A percentile compares a stretch with the other conserved stretches of the same genome.
These are phyloP conservation scores for Tinamus guttatus DNA, from an alignment of 2,113 vertebrate species.

Conservation along the genomic window DNA sequence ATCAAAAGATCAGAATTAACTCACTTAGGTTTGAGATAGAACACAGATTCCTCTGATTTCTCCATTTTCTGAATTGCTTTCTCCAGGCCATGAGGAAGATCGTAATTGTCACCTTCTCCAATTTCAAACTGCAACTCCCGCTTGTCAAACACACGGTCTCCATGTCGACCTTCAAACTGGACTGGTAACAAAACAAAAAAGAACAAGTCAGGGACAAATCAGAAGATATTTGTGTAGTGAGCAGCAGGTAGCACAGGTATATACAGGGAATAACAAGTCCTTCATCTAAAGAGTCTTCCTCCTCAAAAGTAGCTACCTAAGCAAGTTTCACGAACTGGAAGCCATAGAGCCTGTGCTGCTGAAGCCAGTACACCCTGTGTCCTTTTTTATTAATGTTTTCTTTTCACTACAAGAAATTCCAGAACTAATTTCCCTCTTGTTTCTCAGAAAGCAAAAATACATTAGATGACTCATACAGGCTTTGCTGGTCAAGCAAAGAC, in stretches of 20 bases:
- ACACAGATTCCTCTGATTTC: conserved; percentile 88
- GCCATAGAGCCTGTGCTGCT: neutral
- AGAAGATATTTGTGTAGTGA: neutral
- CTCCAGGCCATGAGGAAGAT: conserved; percentile 90
- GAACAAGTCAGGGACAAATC: neutral
- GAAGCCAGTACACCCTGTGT: fast-evolving
- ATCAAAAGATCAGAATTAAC: neutral
- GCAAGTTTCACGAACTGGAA: neutral
- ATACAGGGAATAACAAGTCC: neutral
- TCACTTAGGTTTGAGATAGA: conserved; percentile 91
- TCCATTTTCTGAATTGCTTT: conserved; percentile 94
- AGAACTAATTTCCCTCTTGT: neutral
- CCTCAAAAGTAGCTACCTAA: neutral
- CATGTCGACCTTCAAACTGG: conserved; percentile 81
- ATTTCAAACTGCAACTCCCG: conserved; percentile 92
- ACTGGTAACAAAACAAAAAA: conserved; percentile 76
- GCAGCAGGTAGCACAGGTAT: neutral
- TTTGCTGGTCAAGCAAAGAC: neutral
- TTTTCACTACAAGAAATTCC: neutral
- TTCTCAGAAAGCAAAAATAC: neutral
- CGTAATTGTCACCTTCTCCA: conserved; percentile 88
- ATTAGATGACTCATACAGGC: neutral
- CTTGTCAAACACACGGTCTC: conserved; percentile 86
- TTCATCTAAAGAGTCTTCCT: neutral
- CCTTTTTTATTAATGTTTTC: neutral